Evolutionary conservation across 2,888 invertebrate species (phyloP).

Genomic region (Hydriomena furcata): DNA sequence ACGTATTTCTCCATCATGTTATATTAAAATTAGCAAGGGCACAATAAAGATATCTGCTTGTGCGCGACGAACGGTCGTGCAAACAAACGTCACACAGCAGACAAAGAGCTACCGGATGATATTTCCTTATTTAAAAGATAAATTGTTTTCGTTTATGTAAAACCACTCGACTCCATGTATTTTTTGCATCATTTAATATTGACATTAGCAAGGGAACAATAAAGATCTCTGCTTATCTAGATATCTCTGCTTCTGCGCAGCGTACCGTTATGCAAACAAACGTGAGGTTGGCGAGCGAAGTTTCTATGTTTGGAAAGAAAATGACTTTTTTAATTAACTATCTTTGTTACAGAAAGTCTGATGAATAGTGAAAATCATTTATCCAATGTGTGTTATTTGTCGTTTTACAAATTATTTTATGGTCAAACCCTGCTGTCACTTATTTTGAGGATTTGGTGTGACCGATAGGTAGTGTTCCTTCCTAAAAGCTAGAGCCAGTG

Average conservation of each 20-base stretch:
- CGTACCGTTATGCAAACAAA: constrained; percentile 33
- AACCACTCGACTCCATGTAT: constrained; percentile 46
- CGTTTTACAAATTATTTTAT: too few species aligned
- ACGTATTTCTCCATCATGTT: constrained; percentile 40
- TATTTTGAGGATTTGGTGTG: too few species aligned
- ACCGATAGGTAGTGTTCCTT: too few species aligned
- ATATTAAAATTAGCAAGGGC: constrained; percentile 60
- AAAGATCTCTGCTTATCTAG: too few species aligned
- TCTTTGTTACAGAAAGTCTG: neutral
- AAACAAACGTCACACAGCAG: too few species aligned
- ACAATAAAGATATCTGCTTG: constrained; percentile 58
- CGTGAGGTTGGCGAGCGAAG: neutral
- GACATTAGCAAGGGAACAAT: constrained; percentile 65
- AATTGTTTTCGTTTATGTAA: neutral
- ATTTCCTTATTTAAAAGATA: neutral
- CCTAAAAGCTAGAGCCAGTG: too few species aligned
- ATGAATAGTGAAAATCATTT: too few species aligned
- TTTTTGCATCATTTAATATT: constrained; percentile 49
- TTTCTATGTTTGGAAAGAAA: neutral
- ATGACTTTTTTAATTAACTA: neutral
- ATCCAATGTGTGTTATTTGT: too few species aligned
- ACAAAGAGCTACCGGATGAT: too few species aligned
- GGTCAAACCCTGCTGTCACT: too few species aligned
- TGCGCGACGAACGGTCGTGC: constrained; percentile 24
- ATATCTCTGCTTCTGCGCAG: constrained; percentile 49